Conservation (phyloP, 2,888 invertebrate species). For the Tipula confusa region DNA sequence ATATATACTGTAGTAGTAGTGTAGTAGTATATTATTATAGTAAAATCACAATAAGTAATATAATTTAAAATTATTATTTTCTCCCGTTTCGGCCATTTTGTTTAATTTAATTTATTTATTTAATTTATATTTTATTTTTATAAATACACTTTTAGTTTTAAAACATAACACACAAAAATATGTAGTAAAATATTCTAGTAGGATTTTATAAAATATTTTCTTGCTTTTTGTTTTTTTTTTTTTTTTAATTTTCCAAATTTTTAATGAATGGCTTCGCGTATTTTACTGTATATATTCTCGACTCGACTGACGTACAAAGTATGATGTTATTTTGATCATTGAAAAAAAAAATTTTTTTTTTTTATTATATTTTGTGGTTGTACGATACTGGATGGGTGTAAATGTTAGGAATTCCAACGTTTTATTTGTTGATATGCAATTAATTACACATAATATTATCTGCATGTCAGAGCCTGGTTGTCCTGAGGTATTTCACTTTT, state of each 20-base stretch:
- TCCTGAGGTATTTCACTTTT: too few relatives aligned
- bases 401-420: not conserved
- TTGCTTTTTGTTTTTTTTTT: not conserved
- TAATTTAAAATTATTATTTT: constrained; percentile 21
- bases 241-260: not conserved
- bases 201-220: not conserved
- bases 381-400: not conserved
- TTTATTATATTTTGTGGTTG: not conserved
- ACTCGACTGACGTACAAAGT: constrained; percentile 27
- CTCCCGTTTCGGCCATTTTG: constrained; percentile 30
- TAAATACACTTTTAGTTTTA: not conserved
- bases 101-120: not conserved
- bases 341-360: constrained; percentile 20
- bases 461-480: too few relatives aligned
- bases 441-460: too few relatives aligned
- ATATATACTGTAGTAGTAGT: too few relatives aligned
- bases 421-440: too few relatives aligned
- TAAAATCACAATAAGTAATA: constrained; percentile 27
- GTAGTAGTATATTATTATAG: not conserved
- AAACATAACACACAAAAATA: not conserved
- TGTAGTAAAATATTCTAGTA: not conserved
- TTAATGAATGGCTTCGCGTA: constrained; percentile 21
- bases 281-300: constrained; percentile 14
- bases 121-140: not conserved
- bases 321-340: constrained; percentile 15